Percentiles rank a stretch among this genome's conserved stretches.
phyloP scores from a whole-genome alignment of 2,113 vertebrate genomes.

The Merops nubicus region DNA sequence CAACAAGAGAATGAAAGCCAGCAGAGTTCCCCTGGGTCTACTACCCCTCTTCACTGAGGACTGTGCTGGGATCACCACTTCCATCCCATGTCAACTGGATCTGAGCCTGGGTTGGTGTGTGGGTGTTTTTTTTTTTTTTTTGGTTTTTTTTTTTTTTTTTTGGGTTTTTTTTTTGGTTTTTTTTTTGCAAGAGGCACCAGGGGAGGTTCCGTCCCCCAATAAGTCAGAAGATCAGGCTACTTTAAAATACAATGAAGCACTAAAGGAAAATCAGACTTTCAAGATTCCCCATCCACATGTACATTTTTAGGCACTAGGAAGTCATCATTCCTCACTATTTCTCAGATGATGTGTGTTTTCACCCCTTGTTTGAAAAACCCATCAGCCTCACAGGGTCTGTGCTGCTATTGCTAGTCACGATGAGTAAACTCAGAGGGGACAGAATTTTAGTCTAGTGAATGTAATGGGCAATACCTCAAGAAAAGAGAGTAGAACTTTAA shows the following conservation, averaged over 20 bases:
- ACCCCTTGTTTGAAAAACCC: not conserved
- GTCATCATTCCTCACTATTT: not conserved
- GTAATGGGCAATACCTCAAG: not conserved
- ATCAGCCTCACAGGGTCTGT: not conserved
- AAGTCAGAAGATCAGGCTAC: not conserved
- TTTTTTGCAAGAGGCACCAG: too few relatives aligned
- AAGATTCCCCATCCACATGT: not conserved
- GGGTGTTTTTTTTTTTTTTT: too few relatives aligned
- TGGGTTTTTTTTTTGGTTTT: not conserved
- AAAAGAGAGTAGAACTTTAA: not conserved
- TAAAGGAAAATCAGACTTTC: not conserved
- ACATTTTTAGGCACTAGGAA: not conserved
- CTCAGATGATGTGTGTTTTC: not conserved
- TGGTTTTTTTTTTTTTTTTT: not conserved
- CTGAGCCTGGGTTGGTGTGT: not conserved
- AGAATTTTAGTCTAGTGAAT: not conserved
- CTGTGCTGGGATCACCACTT: not conserved
- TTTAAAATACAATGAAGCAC: not conserved
- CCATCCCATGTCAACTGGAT: not conserved
- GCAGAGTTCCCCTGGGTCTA: not conserved
- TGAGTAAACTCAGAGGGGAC: not conserved
- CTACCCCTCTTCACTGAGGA: not conserved
- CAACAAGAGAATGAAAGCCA: not conserved
- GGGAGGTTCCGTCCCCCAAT: too few relatives aligned
- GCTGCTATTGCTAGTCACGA: not conserved